These are phyloP conservation scores for Siniperca obscura DNA, from an alignment of 2,797 vertebrate species.

Conservation along the genomic window DNA sequence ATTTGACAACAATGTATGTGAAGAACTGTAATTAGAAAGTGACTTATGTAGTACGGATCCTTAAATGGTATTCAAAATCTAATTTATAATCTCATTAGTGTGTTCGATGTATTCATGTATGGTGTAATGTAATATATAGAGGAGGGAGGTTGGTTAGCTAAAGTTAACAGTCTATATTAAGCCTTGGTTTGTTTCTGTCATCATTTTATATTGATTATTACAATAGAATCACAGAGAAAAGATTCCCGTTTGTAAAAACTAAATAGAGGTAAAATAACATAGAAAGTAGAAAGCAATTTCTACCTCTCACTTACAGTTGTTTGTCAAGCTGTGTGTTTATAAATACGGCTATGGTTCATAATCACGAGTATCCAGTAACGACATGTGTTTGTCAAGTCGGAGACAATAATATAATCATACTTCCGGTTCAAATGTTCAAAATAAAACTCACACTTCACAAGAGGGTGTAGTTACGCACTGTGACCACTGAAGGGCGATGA, in stretches of 20 bases:
- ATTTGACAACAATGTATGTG: too few relatives aligned
- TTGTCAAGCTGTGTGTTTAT: neutral
- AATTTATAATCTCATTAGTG: too few relatives aligned
- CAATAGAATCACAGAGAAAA: neutral
- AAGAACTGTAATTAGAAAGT: too few relatives aligned
- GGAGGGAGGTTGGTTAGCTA: neutral
- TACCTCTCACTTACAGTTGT: too few relatives aligned
- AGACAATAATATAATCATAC: rapidly evolving
- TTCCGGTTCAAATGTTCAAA: neutral
- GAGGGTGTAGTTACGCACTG: neutral
- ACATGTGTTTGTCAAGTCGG: neutral
- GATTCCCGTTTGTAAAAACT: neutral
- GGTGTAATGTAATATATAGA: neutral
- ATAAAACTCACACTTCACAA: neutral
- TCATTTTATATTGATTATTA: too few relatives aligned
- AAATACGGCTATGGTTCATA: neutral
- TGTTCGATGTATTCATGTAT: too few relatives aligned
- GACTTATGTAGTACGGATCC: too few relatives aligned
- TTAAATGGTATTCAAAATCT: too few relatives aligned
- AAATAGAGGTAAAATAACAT: too few relatives aligned
- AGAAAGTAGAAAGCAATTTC: neutral
- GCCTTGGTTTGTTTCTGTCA: neutral
- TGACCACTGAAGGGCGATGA: too few relatives aligned
- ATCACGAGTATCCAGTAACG: neutral
- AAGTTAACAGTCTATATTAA: neutral